Evolutionary conservation across 2,888 invertebrate species (phyloP).

Genomic region (Acanthosoma haemorrhoidale): DNA sequence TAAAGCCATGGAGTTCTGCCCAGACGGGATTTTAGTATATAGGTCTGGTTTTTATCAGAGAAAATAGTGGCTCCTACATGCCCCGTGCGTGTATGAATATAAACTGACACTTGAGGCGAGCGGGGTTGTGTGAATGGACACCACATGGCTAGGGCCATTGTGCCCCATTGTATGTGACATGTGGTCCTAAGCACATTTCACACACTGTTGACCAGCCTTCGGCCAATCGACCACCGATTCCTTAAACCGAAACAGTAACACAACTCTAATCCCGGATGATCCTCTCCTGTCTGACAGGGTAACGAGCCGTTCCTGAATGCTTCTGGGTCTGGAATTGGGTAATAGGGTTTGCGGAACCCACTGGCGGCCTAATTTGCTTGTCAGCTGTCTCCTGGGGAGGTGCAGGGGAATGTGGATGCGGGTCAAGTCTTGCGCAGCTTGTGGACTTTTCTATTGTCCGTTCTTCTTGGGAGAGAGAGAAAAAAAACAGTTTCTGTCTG

Average conservation of each 20-base stretch:
- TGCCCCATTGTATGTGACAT: neutral
- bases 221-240: neutral
- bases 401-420: neutral
- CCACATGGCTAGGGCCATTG: neutral
- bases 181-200: conserved; percentile 1
- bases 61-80: too few species aligned
- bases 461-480: neutral
- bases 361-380: neutral
- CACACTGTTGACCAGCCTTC: neutral
- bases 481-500: too few species aligned
- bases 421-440: neutral
- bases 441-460: neutral
- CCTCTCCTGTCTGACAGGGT: neutral
- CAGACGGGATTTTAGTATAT: too few species aligned
- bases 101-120: too few species aligned
- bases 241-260: neutral
- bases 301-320: too few species aligned
- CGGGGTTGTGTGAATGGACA: neutral
- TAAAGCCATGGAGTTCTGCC: too few species aligned
- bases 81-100: too few species aligned
- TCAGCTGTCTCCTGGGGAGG: neutral
- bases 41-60: too few species aligned
- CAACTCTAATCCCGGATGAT: neutral
- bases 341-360: neutral
- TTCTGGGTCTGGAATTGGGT: neutral